Base-by-base conservation (phyloP, 2,113 vertebrate species). In the Leiothrix lutea region DNA sequence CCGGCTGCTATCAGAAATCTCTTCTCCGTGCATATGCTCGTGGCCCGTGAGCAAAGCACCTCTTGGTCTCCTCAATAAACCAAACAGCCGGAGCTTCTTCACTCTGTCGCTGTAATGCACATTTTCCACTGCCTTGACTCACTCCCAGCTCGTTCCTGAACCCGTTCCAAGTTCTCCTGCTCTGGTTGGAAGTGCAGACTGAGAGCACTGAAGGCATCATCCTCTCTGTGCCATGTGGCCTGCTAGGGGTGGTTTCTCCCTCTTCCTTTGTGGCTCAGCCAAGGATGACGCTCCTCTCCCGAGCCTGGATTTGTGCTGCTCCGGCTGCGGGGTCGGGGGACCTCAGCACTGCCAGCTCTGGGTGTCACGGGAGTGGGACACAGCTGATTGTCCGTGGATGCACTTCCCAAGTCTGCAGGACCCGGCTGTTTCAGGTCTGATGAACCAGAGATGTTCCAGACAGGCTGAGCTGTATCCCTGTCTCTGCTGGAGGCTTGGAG, bases 121-220 rank as follows among this genome's bases (percentile, higher is more conserved):
- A 88, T 96, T 96, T 97, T 95, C 90, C 90, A 90, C 92, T 53
- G 90, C 91, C 94, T 92, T 96, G 92, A 93, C 94, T 94, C 90
- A 71, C 48, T 95, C 96, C 93, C 95, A 86, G 92, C 85, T 95
- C 61, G 87, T 88, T 95, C 65, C 93, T 97, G 96, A 96, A 96
- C 75, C 72, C 0, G 0, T 90, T 96, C 93, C 95, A 95, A 92
- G 90, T 40, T 71, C 77, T 86, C 75, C 79, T 94, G 92, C 90
- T 92, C 85, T 0, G 72, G 26, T 23, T 96, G 92, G 92, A 83
- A 94, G 80, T 33, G 2, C 84, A 86, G 94, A 70, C 0, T 38
- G 11, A 83, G 82, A 86, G 65, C 60, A 33, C 73, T 38, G 87
- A 81, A 75, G 70, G 81, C 86, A 91, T 83, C 54, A 56, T 86